Base-by-base conservation (phyloP, 2,797 vertebrate species). In the Mus spretus region DNA sequence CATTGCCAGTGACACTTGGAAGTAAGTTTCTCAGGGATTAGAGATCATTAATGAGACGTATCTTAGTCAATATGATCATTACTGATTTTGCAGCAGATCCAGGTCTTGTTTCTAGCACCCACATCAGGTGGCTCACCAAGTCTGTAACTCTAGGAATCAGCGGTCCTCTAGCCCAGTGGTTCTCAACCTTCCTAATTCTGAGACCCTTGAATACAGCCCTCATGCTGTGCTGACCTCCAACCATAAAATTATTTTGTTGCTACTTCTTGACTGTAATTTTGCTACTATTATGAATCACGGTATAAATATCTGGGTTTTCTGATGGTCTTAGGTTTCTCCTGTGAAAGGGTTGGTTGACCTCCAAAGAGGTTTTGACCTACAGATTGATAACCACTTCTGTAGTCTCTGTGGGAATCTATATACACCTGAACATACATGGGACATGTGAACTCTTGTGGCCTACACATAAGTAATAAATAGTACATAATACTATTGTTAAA, bases 21-120 rank as follows among this genome's bases (percentile, higher is more conserved):
- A 96, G 63, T 83, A 85, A 85, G 83, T 94, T 89, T 95, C 63
- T 72, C 15, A 59, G 28, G 34, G 15, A 87, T 15, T 31, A 92
- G n/a, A 15, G 50, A 50, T 50, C 50, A 11, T 50, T 50, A 50
- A 50, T 50, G 50, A 50, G 50, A 50, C 10, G 50, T 31, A 28
- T 8, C 15, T 47, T 19, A 2, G 10, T 34, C 28, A 3, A 47
- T 34, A 34, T 47, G 63, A n/a, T 7, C 10, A 3, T 67, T 53
- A 50, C 83, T 70, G 83, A 34, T 50, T 70, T 22, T 70, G 6
- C 31, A 70, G 63, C 11, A 8, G 12, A n/a, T 15, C 1, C 31
- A 13, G 19, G 28, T 50, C 44, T 20, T 4, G 63, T 24, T 13
- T 31, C 15, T 11, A n/a, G 19, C 11, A 50, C 19, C n/a, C 19